Evolutionary conservation across 2,888 invertebrate genomes (phyloP).

Genomic region (Callosobruchus maculatus): DNA sequence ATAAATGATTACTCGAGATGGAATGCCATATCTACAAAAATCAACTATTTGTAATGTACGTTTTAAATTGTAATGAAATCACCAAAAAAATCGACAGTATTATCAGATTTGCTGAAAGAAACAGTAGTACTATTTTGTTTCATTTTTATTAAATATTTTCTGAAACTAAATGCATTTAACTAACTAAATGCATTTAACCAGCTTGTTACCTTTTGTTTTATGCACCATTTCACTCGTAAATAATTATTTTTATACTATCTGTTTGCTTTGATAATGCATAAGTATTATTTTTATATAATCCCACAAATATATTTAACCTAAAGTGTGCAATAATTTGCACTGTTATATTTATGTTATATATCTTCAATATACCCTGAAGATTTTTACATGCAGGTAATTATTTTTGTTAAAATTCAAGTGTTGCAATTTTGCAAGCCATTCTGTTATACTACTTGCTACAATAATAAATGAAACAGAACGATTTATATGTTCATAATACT

Average conservation of each 20-base stretch:
- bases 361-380: neutral
- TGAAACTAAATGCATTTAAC: neutral
- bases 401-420: neutral
- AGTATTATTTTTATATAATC: neutral
- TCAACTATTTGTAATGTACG: too few species aligned
- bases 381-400: neutral
- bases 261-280: too few species aligned
- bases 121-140: neutral
- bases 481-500: too few species aligned
- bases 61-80: neutral
- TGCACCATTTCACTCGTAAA: neutral
- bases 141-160: neutral
- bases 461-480: too few species aligned
- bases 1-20: too few species aligned
- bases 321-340: neutral
- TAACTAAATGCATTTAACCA: neutral
- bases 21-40: too few species aligned
- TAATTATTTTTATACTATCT: too few species aligned
- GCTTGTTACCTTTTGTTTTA: neutral
- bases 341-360: neutral
- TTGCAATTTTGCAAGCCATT: neutral
- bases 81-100: neutral
- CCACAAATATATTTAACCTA: neutral
- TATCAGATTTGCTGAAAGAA: neutral
- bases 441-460: neutral